These are phyloP conservation scores for Epiblema foenella DNA, from an alignment of 2,888 invertebrate species.

Conservation along the genomic window DNA sequence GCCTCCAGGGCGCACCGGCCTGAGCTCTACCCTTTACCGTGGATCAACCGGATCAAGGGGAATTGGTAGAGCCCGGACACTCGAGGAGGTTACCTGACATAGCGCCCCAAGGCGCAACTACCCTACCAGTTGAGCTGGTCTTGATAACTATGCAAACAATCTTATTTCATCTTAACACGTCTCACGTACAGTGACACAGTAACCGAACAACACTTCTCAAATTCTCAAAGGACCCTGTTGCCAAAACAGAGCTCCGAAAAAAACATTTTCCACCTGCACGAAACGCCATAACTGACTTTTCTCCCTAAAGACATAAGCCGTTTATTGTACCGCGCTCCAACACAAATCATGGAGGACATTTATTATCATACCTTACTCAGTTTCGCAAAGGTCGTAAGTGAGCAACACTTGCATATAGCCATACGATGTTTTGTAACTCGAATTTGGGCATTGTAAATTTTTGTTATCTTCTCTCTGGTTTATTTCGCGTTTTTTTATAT, in stretches of 20 bases:
- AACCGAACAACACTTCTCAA: background rate
- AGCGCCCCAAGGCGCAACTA: no score
- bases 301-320: background rate
- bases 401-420: background rate
- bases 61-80: no score
- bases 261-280: background rate
- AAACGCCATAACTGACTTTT: background rate
- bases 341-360: slow-evolving; percentile 18
- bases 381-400: background rate
- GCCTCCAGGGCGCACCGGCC: no score
- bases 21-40: no score
- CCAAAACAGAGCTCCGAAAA: background rate
- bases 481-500: slow-evolving; percentile 16
- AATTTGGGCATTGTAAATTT: background rate
- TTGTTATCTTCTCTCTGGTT: background rate
- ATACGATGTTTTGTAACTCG: background rate
- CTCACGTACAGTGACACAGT: background rate
- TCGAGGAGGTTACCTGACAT: no score
- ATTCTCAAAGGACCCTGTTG: slow-evolving; percentile 1
- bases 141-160: background rate
- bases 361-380: background rate
- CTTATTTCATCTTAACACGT: background rate
- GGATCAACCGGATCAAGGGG: no score
- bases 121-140: no score
- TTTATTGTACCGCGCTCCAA: background rate